These are phyloP conservation scores for Epistrophe eligans DNA, from an alignment of 2,888 invertebrate genomes.

Conservation along the genomic window DNA sequence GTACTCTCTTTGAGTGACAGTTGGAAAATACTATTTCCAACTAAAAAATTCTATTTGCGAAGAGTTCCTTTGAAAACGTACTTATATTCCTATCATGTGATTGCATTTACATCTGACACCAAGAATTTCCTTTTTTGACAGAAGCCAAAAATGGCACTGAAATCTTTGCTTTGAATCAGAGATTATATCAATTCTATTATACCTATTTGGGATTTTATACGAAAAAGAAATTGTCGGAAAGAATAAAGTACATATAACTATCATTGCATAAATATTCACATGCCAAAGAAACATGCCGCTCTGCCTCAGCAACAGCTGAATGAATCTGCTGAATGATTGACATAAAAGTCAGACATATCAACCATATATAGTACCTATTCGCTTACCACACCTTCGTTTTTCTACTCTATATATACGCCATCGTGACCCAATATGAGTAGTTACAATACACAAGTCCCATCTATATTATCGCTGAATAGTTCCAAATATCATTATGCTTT, in stretches of 20 bases:
- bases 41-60: constrained; percentile 28
- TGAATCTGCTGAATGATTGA: constrained; percentile 41
- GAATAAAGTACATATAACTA: background rate
- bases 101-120: constrained; percentile 28
- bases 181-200: background rate
- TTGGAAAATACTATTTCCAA: constrained; percentile 44
- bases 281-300: constrained; percentile 28
- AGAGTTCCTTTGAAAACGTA: constrained; percentile 41
- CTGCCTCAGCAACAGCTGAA: constrained; percentile 31
- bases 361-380: constrained; percentile 8
- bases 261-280: constrained; percentile 42
- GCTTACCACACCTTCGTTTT: constrained; percentile 42
- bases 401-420: constrained; percentile 53
- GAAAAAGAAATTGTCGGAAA: constrained; percentile 33
- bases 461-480: constrained; percentile 54
- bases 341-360: constrained; percentile 40
- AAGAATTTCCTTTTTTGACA: constrained; percentile 45
- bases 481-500: constrained; percentile 68
- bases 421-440: constrained; percentile 68
- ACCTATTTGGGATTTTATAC: background rate
- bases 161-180: background rate
- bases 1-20: constrained; percentile 28
- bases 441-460: constrained; percentile 45
- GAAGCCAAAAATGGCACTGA: constrained; percentile 13
- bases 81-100: constrained; percentile 11